Evolutionary conservation across 2,113 vertebrate species (phyloP).

Genomic region (Mus spicilegus): DNA sequence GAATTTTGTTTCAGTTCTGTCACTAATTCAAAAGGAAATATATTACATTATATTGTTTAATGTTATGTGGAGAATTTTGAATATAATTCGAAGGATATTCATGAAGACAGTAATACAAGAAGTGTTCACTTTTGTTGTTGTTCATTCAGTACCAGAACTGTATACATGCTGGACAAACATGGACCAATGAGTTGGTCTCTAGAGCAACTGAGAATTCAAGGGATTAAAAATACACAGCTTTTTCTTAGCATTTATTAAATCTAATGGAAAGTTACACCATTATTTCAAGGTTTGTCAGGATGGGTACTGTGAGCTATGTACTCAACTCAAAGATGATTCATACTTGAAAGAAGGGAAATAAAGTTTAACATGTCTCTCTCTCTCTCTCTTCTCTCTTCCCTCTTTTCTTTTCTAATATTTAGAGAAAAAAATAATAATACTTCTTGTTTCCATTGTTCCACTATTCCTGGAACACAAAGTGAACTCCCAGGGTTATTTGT

Average conservation of each 20-base stretch:
- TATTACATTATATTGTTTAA: not conserved
- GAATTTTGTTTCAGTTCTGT: slow-evolving; percentile 20
- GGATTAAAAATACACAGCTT: slow-evolving; percentile 6
- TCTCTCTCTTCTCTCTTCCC: too few species aligned
- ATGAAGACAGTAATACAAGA: not conserved
- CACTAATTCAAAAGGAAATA: slow-evolving; percentile 21
- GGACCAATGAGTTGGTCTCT: too few species aligned
- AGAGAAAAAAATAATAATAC: slow-evolving; percentile 55
- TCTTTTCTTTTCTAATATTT: not conserved
- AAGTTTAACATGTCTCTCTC: not conserved
- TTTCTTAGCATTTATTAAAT: slow-evolving; percentile 61
- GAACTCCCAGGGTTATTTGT: not conserved
- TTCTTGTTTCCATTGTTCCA: slow-evolving; percentile 51
- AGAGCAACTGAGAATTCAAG: slow-evolving; percentile 29
- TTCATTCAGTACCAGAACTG: not conserved
- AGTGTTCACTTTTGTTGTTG: not conserved
- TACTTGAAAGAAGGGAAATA: slow-evolving; percentile 58
- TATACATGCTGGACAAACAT: not conserved
- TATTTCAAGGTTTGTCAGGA: slow-evolving; percentile 68
- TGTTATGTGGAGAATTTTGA: not conserved
- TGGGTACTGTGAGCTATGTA: slow-evolving; percentile 49
- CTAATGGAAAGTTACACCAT: slow-evolving; percentile 60
- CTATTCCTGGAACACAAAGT: slow-evolving; percentile 29
- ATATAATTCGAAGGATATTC: slow-evolving; percentile 46
- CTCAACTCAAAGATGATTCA: slow-evolving; percentile 51